These are phyloP conservation scores for Spisula subtruncata DNA, from an alignment of 2,888 invertebrate species.

Conservation along the genomic window DNA sequence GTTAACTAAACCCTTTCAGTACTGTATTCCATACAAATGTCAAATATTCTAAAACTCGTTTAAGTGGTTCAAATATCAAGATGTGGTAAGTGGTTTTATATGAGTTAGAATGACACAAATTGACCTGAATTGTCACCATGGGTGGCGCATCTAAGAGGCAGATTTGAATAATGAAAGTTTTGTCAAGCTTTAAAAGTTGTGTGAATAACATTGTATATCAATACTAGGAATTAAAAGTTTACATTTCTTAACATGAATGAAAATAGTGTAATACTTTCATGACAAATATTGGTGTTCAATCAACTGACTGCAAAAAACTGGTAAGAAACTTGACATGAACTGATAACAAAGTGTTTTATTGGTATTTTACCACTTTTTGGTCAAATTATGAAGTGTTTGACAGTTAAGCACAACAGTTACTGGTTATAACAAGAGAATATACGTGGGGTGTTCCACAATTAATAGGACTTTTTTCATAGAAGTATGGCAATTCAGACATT, in stretches of 20 bases:
- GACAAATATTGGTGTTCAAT: background rate
- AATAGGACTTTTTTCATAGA: too few relatives aligned
- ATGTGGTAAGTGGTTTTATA: background rate
- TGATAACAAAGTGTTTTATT: too few relatives aligned
- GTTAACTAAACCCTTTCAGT: background rate
- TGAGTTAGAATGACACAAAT: background rate
- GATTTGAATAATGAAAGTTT: conserved; percentile 19
- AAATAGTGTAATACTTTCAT: background rate
- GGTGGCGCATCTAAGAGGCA: background rate
- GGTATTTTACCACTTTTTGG: too few relatives aligned
- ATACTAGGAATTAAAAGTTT: background rate
- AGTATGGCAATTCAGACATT: too few relatives aligned
- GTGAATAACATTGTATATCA: background rate
- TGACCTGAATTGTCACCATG: conserved; percentile 10
- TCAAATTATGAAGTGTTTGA: too few relatives aligned
- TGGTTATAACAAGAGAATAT: too few relatives aligned
- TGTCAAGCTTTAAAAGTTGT: background rate
- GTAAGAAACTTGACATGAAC: too few relatives aligned
- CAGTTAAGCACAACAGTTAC: too few relatives aligned
- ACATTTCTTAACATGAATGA: background rate
- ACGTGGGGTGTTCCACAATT: too few relatives aligned
- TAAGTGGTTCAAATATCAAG: background rate
- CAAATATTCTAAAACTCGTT: conserved; percentile 2
- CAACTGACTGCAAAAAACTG: too few relatives aligned
- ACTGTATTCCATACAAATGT: background rate